A percentile compares a stretch with the other conserved stretches of the same genome.
Conservation (phyloP, 1,140 invertebrate genomes). For the Streblospio benedicti region DNA sequence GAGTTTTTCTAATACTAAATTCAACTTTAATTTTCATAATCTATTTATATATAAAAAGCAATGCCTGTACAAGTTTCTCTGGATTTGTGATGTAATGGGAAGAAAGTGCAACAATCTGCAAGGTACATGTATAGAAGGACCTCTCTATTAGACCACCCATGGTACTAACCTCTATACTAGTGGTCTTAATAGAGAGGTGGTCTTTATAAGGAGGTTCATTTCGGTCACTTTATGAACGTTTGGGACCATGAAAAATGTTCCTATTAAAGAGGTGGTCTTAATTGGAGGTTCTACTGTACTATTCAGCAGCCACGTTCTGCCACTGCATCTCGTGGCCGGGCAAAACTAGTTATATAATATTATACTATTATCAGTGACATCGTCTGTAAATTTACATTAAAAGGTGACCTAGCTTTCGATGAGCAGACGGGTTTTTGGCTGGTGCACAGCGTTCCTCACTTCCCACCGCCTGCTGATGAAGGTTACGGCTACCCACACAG, state of each 20-base stretch:
- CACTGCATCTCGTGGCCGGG: background rate
- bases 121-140: no score
- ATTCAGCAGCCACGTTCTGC: background rate
- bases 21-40: no score
- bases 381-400: slow-evolving; percentile 16
- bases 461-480: slow-evolving; percentile 55
- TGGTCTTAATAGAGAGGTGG: background rate
- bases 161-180: background rate
- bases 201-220: background rate
- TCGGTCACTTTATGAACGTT: no score
- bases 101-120: no score
- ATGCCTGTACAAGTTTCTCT: no score
- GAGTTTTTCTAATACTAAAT: background rate
- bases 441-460: slow-evolving; percentile 81
- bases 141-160: no score
- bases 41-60: no score
- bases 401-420: slow-evolving; percentile 64
- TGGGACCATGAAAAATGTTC: no score
- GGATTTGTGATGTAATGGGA: no score
- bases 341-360: background rate
- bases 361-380: background rate
- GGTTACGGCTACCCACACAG: slow-evolving; percentile 65
- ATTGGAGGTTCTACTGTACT: no score
- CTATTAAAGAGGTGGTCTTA: no score
- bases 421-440: slow-evolving; percentile 71